Evolutionary conservation across 1,140 invertebrate genomes (phyloP).

Genomic region (Euschistus heros): DNA sequence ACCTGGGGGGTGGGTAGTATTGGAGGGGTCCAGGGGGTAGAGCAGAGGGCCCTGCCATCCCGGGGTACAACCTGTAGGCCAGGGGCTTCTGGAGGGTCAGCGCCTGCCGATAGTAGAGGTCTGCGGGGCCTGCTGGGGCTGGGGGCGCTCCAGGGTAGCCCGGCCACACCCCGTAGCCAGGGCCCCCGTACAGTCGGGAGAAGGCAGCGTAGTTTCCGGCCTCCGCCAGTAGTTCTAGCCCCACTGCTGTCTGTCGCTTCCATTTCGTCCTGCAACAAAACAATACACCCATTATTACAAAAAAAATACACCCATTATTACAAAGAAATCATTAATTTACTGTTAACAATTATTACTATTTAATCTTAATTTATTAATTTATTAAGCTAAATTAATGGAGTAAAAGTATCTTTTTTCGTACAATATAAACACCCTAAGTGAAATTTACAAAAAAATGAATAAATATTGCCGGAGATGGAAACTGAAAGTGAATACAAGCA

Average conservation of each 20-base stretch:
- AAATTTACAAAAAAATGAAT: no score
- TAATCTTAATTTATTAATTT: no score
- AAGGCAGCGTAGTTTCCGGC: constrained; percentile 94
- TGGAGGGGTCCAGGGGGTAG: constrained; percentile 26
- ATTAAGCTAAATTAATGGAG: no score
- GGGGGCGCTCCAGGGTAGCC: constrained; percentile 31
- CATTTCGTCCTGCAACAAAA: constrained; percentile 87
- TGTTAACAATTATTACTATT: no score
- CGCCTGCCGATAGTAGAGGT: constrained; percentile 67
- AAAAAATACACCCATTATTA: no score
- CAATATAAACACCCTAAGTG: no score
- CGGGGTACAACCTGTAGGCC: constrained; percentile 65
- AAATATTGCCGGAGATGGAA: no score
- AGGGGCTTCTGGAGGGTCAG: constrained; percentile 78
- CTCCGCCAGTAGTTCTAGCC: constrained; percentile 89
- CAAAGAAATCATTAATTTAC: no score
- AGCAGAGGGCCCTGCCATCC: constrained; percentile 39
- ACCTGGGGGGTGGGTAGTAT: constrained; percentile 36
- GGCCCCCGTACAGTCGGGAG: constrained; percentile 77
- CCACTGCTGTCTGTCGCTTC: constrained; percentile 97
- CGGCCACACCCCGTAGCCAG: constrained; percentile 55
- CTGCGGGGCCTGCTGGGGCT: constrained; percentile 44
- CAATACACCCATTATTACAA: constrained; percentile 1
- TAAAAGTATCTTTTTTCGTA: no score
- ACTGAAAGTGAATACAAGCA: no score